A percentile compares a stretch with the other conserved stretches of the same genome.
Conservation (phyloP, 2,113 vertebrate species). For the Thryonomys swinderianus region DNA sequence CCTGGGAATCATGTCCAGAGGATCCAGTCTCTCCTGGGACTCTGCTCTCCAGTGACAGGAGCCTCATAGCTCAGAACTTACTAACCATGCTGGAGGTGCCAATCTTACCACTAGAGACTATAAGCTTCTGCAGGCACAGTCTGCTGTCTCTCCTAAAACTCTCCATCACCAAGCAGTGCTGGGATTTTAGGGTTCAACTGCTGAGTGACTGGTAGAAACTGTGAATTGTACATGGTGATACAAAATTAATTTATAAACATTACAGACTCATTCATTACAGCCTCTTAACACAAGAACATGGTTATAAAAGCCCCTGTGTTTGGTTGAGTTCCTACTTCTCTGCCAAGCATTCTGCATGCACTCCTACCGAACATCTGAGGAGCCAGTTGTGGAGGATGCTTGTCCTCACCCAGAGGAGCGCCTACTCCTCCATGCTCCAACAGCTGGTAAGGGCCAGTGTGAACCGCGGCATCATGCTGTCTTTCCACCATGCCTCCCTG, state of each 20-base stretch:
- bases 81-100: rapidly evolving
- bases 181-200: background rate
- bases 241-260: background rate
- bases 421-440: background rate
- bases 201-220: background rate
- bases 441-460: background rate
- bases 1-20: background rate
- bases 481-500: background rate
- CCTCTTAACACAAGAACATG: background rate
- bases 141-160: background rate
- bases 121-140: background rate
- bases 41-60: background rate
- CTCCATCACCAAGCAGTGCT: background rate
- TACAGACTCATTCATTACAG: background rate
- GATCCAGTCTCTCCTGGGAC: background rate
- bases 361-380: background rate
- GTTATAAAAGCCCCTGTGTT: background rate
- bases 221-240: background rate
- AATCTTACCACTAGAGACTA: background rate
- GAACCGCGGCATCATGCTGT: background rate
- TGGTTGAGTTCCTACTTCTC: background rate
- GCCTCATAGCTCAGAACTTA: background rate
- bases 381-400: background rate
- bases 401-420: background rate
- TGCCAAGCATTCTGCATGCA: background rate